Evolutionary conservation across 2,888 invertebrate species (phyloP), one percentile per base, ranked within the genome.

Genomic region (Diarsia mendica): DNA sequence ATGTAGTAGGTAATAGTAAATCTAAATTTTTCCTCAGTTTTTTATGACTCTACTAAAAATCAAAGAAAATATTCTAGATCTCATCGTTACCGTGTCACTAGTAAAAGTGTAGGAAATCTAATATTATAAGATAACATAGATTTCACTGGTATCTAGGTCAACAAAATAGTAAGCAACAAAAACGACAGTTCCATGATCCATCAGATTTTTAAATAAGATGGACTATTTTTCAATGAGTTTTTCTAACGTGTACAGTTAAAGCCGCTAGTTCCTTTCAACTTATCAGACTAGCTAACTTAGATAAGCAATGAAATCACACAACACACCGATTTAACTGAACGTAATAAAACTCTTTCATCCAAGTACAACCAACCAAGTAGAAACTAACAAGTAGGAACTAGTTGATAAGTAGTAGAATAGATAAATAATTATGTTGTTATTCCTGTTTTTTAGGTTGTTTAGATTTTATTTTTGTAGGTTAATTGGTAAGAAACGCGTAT

Each of bases 311-410:
- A 28, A 28, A 2, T n/a, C 49, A 51, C 2, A 77, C 15, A 20
- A 23, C 49, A 60, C 9, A 46, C 18, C 5, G 28, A 63, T n/a
- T 39, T 11, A 44, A 63, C 48, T 11, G 23, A 33, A 55, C n/a
- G 63, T 23, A 55, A 55, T 8, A 53, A 63, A 85, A 85, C 79
- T 76, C 73, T 84, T 84, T 69, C 44, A 58, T 48, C 76, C 9
- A 75, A 85, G n/a, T n/a, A n/a, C n/a, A n/a, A n/a, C n/a, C n/a
- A n/a, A n/a, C n/a, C n/a, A n/a, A n/a, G n/a, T n/a, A n/a, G n/a
- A n/a, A n/a, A n/a, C n/a, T n/a, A n/a, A n/a, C n/a, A n/a, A n/a
- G n/a, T n/a, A n/a, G n/a, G n/a, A n/a, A n/a, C n/a, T n/a, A n/a
- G n/a, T n/a, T n/a, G n/a, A n/a, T n/a, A n/a, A n/a, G n/a, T n/a